Conservation (phyloP, 1,140 invertebrate species). For the Drosophila carrolli region DNA sequence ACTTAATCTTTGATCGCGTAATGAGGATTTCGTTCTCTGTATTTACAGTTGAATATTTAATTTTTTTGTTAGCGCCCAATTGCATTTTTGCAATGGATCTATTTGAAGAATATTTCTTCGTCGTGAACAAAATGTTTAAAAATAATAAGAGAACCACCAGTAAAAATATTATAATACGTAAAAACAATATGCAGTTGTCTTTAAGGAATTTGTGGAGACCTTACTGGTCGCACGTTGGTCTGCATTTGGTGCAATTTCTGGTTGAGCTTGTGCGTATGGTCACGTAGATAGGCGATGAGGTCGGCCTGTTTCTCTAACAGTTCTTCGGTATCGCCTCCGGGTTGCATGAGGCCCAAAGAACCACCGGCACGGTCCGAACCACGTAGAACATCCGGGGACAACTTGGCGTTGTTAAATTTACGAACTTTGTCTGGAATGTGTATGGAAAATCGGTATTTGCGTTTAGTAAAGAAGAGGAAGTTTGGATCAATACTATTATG, state of each 20-base stretch:
- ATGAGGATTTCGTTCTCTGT: conserved; percentile 30
- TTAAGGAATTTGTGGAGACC: conserved; percentile 69
- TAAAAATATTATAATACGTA: conserved; percentile 28
- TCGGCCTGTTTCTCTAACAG: conserved; percentile 88
- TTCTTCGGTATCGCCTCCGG: conserved; percentile 86
- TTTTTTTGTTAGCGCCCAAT: conserved; percentile 39
- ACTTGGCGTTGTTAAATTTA: conserved; percentile 86
- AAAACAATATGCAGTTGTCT: conserved; percentile 6
- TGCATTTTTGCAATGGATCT: conserved; percentile 36
- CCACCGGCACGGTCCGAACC: conserved; percentile 85
- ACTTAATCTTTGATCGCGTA: conserved; percentile 12
- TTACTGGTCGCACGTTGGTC: conserved; percentile 61
- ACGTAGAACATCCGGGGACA: conserved; percentile 86
- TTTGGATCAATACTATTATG: too few species aligned
- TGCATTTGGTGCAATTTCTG: conserved; percentile 85
- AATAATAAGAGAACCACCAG: conserved; percentile 44
- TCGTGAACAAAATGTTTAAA: conserved; percentile 27
- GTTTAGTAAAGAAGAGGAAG: too few species aligned
- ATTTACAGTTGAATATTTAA: conserved; percentile 53
- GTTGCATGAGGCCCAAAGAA: conserved; percentile 87
- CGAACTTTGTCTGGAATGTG: conserved; percentile 85
- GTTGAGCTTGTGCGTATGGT: conserved; percentile 85
- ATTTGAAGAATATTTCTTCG: conserved; percentile 68
- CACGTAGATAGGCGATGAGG: conserved; percentile 85
- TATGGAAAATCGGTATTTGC: not conserved